A percentile compares a stretch with the other conserved stretches of the same genome.
Evolutionary conservation across 64 coral and sea anemone species (phyloP).

Genomic region (Acropora yongei): DNA sequence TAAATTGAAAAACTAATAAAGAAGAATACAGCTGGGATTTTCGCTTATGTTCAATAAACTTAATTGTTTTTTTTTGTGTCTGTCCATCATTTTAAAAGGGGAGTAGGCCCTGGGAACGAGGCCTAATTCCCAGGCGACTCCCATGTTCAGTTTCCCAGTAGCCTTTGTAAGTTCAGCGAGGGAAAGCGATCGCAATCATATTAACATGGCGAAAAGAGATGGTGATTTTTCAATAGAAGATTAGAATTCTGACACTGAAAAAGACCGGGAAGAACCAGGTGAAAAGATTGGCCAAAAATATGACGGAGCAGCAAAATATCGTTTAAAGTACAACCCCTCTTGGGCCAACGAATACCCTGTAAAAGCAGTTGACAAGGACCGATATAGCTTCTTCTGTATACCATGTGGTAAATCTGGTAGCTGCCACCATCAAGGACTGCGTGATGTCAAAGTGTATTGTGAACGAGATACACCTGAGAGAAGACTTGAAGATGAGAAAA

Average conservation of each 20-base stretch:
- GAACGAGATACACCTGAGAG: background rate
- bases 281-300: constrained; percentile 58
- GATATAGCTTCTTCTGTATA: constrained; percentile 38
- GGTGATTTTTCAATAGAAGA: constrained; percentile 58
- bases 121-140: too few relatives aligned
- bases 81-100: too few relatives aligned
- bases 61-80: too few relatives aligned
- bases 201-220: constrained; percentile 39
- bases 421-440: background rate
- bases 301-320: constrained; percentile 56
- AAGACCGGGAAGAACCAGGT: constrained; percentile 46
- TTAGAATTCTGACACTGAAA: constrained; percentile 53
- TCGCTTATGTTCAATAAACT: too few relatives aligned
- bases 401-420: constrained; percentile 2
- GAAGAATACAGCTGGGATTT: too few relatives aligned
- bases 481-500: background rate
- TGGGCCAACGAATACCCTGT: constrained; percentile 48
- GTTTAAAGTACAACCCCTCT: constrained; percentile 57
- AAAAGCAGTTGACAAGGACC: constrained; percentile 51
- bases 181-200: too few relatives aligned
- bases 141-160: too few relatives aligned
- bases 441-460: too few relatives aligned
- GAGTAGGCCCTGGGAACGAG: too few relatives aligned
- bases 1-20: too few relatives aligned
- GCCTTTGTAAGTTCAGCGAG: too few relatives aligned